Evolutionary conservation across 2,797 vertebrate genomes (phyloP).

Genomic region (Cheirogaleus major): DNA sequence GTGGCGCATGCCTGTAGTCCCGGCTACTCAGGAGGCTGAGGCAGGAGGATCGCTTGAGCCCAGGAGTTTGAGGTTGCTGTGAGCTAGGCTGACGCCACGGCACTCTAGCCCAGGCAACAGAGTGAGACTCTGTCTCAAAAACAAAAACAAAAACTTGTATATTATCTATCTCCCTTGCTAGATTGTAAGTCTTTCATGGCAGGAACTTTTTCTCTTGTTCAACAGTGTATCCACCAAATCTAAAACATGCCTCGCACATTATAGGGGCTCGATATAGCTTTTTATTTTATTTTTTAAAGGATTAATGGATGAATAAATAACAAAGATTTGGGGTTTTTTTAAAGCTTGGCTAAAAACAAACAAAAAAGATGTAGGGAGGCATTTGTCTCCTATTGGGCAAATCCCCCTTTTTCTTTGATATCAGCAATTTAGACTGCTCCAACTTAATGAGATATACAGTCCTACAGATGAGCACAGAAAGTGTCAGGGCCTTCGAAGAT

Average conservation of each 20-base stretch:
- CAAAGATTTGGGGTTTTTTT: background rate
- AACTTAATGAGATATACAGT: background rate
- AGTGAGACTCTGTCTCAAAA: no score
- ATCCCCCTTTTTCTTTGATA: background rate
- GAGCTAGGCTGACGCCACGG: no score
- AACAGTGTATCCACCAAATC: background rate
- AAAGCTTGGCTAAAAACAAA: constrained; percentile 39
- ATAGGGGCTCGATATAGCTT: background rate
- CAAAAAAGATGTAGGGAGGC: background rate
- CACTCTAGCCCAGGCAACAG: no score
- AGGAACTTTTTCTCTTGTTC: constrained; percentile 18
- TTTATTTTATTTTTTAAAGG: constrained; percentile 21
- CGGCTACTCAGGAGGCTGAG: no score
- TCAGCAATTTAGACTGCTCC: background rate
- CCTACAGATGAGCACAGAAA: background rate
- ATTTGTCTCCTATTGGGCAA: background rate
- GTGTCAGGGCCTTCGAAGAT: background rate
- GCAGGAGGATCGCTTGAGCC: no score
- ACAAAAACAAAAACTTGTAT: background rate
- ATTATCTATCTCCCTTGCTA: background rate
- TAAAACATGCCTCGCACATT: background rate
- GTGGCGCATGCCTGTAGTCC: no score
- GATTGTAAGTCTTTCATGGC: background rate
- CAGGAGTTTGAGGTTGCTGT: no score
- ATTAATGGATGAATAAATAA: background rate